Evolutionary conservation across 2,888 invertebrate genomes (phyloP).

Genomic region (Patella pellucida): DNA sequence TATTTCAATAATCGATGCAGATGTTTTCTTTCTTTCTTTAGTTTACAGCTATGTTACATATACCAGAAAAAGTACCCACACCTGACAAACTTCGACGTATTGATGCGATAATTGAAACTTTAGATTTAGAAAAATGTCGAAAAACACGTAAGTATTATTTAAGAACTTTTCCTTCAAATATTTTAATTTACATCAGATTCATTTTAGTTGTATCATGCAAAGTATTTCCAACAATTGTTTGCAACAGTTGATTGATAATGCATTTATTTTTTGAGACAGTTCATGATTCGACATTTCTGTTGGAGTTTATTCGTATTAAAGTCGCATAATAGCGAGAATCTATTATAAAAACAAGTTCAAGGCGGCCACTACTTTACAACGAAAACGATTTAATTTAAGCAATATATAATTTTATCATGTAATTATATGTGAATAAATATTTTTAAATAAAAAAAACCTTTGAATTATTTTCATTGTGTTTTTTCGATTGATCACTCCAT

Average conservation of each 20-base stretch:
- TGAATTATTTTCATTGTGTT: no score
- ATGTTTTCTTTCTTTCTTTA: conserved; percentile 62
- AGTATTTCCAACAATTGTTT: no score
- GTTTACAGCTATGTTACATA: conserved; percentile 77
- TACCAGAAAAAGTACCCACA: conserved; percentile 80
- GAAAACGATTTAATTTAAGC: no score
- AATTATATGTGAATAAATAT: no score
- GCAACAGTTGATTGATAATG: no score
- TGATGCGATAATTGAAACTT: conserved; percentile 82
- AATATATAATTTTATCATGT: no score
- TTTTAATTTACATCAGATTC: background rate
- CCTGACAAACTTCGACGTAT: conserved; percentile 83
- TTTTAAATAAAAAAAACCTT: no score
- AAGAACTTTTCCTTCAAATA: conserved; percentile 1
- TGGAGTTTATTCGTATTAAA: background rate
- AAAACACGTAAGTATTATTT: conserved; percentile 78
- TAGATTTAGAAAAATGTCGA: conserved; percentile 82
- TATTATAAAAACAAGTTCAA: no score
- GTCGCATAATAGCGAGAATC: no score
- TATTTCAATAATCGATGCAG: background rate
- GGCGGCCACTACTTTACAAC: no score
- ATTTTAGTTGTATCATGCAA: background rate
- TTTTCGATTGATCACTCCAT: no score
- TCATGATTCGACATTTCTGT: background rate
- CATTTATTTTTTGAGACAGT: background rate